Conservation (phyloP, 2,113 vertebrate genomes). For the Abramis brama region DNA sequence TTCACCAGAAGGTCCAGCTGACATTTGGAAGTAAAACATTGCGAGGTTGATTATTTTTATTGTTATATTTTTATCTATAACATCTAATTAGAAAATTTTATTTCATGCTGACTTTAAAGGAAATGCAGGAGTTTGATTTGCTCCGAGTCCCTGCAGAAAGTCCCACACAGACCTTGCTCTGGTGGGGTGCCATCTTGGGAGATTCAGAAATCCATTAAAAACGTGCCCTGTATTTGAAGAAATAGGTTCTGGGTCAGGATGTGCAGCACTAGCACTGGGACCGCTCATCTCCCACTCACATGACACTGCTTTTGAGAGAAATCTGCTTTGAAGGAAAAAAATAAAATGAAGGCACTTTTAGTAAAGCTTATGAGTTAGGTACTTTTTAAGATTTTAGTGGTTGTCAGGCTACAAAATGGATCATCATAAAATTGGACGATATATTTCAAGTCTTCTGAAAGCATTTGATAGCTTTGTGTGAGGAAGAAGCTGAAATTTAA, state of each 20-base stretch:
- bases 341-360: background rate
- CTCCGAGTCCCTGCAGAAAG: conserved; percentile 30
- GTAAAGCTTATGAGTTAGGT: background rate
- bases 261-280: conserved; percentile 28
- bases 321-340: conserved; percentile 5
- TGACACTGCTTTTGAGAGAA: conserved; percentile 40
- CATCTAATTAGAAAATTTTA: background rate
- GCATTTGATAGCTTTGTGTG: too few species aligned
- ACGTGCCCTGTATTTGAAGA: conserved; percentile 45
- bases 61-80: background rate
- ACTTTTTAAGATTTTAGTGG: background rate
- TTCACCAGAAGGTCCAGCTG: background rate
- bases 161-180: conserved; percentile 36
- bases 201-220: conserved; percentile 50
- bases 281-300: conserved; percentile 44
- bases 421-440: too few species aligned
- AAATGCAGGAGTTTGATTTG: background rate
- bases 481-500: too few species aligned
- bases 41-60: background rate
- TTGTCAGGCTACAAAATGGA: too few species aligned
- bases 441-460: too few species aligned
- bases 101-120: background rate
- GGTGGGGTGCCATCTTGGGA: conserved; percentile 40
- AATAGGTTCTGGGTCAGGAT: conserved; percentile 56
- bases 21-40: too few species aligned